Percentiles rank a stretch among this genome's conserved stretches.
Conservation (phyloP, 2,113 vertebrate species). For the Pterocles burchelli region DNA sequence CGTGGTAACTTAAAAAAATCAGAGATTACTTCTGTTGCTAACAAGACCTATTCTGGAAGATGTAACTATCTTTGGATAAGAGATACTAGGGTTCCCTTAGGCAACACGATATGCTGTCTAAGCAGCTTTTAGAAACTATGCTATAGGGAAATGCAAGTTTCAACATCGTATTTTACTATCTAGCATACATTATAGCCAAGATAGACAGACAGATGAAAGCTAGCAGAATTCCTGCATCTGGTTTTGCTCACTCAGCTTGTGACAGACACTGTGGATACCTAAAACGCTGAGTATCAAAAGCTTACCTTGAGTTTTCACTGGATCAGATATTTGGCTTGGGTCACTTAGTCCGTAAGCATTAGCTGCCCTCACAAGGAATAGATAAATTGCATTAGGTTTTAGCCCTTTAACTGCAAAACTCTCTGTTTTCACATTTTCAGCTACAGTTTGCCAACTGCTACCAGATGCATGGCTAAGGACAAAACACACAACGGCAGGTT, state of each 20-base stretch:
- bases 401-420: conserved; percentile 90
- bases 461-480: conserved; percentile 90
- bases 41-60: not conserved
- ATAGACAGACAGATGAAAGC: not conserved
- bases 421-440: conserved; percentile 95
- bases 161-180: not conserved
- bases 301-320: conserved; percentile 97
- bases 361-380: conserved; percentile 95
- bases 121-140: not conserved
- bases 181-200: not conserved
- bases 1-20: not conserved
- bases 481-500: conserved; percentile 49
- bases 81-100: not conserved
- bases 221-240: not conserved
- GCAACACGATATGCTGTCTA: not conserved
- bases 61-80: not conserved
- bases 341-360: conserved; percentile 98
- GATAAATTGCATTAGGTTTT: conserved; percentile 95
- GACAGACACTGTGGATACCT: not conserved
- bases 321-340: conserved; percentile 96
- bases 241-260: not conserved
- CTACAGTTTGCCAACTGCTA: conserved; percentile 98
- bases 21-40: not conserved
- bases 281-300: not conserved
- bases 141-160: not conserved